Evolutionary conservation across 2,113 vertebrate species (phyloP), one percentile per base, ranked within the genome.

Genomic region (Gavia stellata): DNA sequence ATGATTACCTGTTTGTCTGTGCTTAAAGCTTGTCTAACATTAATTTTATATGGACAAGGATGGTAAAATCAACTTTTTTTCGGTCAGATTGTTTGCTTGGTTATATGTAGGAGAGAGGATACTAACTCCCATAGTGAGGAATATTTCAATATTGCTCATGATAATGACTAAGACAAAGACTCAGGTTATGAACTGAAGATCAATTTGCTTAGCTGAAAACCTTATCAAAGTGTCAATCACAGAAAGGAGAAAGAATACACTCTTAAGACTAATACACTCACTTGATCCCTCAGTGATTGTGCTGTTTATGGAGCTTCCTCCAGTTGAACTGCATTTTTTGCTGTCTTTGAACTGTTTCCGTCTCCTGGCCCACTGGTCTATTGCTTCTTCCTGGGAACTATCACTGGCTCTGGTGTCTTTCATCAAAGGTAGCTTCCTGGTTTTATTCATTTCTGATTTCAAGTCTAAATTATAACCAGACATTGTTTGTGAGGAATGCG

Each of bases 201-300:
- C 12, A 50, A 5, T 38, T 81, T 91, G 17, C 28, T 58, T 26
- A 61, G 52, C 18, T 65, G 28, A 91, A 89, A 75, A 63, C 10
- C 6, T 14, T 38, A 6, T 25, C 12, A 67, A 21, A 68, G 5
- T 55, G n/a, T 49, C 12, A 74, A 0, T 55, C 28, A 59, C 25
- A 67, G 0, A 14, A 81, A 74, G 3, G 6, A 28, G 13, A 90
- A 82, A 79, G 23, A 90, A 84, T 26, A 61, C 8, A 67, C 34
- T 31, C 16, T 1, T 36, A 70, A 83, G 10, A 36, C 31, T 11
- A 9, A 47, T 20, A 12, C 95, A 97, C 98, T 97, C 90, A 99
- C 99, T 95, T 86, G 99, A 99, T 88, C 98, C 98, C 72, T 99
- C 98, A 2, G 99, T 99, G 92, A 99, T 96, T 75, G 98, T 99